Percentiles rank a stretch among this genome's conserved stretches.
Evolutionary conservation across 1,140 invertebrate genomes (phyloP).

Genomic region (Drosophila sulfurigaster): DNA sequence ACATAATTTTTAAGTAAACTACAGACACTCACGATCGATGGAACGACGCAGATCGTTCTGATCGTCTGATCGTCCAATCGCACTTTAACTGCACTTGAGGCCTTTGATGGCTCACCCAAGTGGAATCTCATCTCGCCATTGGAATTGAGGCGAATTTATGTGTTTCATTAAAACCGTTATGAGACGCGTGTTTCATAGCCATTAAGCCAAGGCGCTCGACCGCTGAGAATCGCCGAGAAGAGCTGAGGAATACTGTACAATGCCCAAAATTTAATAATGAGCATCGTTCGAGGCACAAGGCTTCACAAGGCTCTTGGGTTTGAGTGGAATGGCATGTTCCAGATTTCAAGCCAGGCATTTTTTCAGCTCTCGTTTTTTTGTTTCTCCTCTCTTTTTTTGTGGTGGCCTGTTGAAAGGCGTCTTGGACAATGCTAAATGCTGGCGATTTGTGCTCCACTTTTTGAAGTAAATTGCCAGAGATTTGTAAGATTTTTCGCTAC

Average conservation of each 20-base stretch:
- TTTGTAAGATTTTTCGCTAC: conserved; percentile 29
- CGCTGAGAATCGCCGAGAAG: conserved; percentile 11
- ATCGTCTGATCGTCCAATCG: conserved; percentile 21
- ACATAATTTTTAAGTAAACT: conserved; percentile 61
- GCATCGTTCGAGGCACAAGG: conserved; percentile 35
- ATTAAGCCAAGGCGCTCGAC: conserved; percentile 54
- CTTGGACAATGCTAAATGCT: conserved; percentile 55
- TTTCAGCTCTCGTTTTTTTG: conserved; percentile 8
- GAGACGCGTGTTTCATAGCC: conserved; percentile 70
- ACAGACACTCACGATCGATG: conserved; percentile 62
- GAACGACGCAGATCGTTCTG: neutral
- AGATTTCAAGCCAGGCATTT: conserved; percentile 38
- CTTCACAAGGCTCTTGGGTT: neutral
- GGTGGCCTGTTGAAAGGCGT: conserved; percentile 32
- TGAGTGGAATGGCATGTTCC: conserved; percentile 39
- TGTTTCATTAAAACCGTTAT: conserved; percentile 81
- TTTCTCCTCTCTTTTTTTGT: neutral
- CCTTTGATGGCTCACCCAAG: conserved; percentile 63
- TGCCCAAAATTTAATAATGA: conserved; percentile 70
- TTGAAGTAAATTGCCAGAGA: conserved; percentile 41
- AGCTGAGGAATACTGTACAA: conserved; percentile 44
- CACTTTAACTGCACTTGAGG: conserved; percentile 44
- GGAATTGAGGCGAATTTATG: conserved; percentile 68
- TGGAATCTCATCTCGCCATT: conserved; percentile 34
- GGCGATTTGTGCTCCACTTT: conserved; percentile 53